Evolutionary conservation across 2,888 invertebrate species (phyloP).

Genomic region (Melanargia galathea): DNA sequence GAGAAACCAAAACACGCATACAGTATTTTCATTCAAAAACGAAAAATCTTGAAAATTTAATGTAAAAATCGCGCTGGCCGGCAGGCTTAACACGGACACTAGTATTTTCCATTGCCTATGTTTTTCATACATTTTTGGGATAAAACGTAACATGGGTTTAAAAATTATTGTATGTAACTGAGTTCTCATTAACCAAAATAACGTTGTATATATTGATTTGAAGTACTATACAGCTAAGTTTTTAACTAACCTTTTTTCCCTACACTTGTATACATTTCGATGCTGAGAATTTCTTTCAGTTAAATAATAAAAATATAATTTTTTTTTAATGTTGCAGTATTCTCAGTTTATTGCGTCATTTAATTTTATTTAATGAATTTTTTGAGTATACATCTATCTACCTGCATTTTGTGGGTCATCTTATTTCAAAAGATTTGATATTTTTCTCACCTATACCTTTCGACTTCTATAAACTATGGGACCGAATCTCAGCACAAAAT

Average conservation of each 20-base stretch:
- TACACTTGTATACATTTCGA: not conserved
- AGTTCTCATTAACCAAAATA: too few species aligned
- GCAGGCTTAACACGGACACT: too few species aligned
- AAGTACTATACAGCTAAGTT: not conserved
- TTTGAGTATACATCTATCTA: not conserved
- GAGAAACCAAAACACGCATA: too few species aligned
- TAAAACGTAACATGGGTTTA: too few species aligned
- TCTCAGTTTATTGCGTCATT: not conserved
- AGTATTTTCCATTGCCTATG: too few species aligned
- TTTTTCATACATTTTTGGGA: too few species aligned
- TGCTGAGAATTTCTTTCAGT: conserved; percentile 6
- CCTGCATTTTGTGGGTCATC: not conserved
- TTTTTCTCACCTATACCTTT: not conserved
- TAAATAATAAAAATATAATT: not conserved
- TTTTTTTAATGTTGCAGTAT: too few species aligned
- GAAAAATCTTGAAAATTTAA: too few species aligned
- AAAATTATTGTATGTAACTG: too few species aligned
- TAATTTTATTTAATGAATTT: not conserved
- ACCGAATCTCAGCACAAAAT: conserved; percentile 22
- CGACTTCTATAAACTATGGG: conserved; percentile 13
- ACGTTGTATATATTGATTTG: too few species aligned
- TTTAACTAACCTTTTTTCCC: not conserved
- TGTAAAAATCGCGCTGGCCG: too few species aligned
- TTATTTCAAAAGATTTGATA: not conserved
- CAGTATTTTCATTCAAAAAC: too few species aligned